A percentile compares a stretch with the other conserved stretches of the same genome.
Conservation (phyloP, 2,888 invertebrate species). For the Mimachlamys varia region DNA sequence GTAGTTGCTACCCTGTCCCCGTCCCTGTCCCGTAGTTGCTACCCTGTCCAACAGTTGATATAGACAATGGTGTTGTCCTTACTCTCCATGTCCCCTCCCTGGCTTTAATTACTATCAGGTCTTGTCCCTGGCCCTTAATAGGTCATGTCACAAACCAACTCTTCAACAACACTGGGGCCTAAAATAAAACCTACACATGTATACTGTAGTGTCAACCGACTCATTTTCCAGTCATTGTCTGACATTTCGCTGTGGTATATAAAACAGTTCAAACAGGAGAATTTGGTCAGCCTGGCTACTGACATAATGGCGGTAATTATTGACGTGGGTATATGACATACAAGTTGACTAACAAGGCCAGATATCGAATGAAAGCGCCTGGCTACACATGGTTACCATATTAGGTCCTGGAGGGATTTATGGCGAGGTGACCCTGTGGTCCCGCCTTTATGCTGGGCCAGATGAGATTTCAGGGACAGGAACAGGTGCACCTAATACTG, state of each 20-base stretch:
- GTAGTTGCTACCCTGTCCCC: too few relatives aligned
- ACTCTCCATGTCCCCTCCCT: too few relatives aligned
- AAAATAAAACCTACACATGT: neutral
- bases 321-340: slow-evolving; percentile 1
- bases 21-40: neutral
- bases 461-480: slow-evolving; percentile 7
- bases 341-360: neutral
- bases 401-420: neutral
- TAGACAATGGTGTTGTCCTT: neutral
- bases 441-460: slow-evolving; percentile 3
- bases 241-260: neutral
- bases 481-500: neutral
- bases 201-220: neutral
- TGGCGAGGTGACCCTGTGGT: neutral
- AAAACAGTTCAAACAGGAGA: neutral
- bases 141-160: neutral
- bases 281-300: slow-evolving; percentile 23
- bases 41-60: neutral
- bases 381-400: neutral
- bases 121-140: neutral
- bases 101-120: too few relatives aligned
- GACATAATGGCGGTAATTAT: slow-evolving; percentile 11
- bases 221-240: slow-evolving; percentile 18
- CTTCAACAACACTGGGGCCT: neutral
- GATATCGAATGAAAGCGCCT: neutral